These are phyloP conservation scores for Hypsibius dujardini DNA, from an alignment of 1,140 invertebrate genomes.

Conservation along the genomic window DNA sequence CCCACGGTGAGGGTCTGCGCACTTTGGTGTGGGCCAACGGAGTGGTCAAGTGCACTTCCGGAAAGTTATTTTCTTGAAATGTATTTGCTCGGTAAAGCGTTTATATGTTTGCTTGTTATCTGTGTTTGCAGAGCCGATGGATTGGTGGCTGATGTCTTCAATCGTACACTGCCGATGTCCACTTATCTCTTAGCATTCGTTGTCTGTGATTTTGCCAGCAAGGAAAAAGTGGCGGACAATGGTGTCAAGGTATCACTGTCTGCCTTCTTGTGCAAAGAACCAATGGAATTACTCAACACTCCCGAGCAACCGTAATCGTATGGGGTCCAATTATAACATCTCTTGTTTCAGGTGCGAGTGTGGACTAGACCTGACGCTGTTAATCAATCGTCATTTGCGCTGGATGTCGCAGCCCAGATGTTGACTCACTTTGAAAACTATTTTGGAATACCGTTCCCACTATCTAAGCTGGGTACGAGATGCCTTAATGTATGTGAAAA, in stretches of 20 bases:
- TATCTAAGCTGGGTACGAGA: slow-evolving; percentile 52
- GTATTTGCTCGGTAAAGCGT: background rate
- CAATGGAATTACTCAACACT: no score
- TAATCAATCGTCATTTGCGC: slow-evolving; percentile 56
- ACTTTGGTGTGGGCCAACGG: slow-evolving; percentile 3
- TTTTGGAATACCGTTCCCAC: slow-evolving; percentile 60
- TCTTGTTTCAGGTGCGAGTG: slow-evolving; percentile 46
- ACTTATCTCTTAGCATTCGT: slow-evolving; percentile 66
- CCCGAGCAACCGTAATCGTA: no score
- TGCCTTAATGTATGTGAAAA: slow-evolving; percentile 22
- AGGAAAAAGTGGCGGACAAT: slow-evolving; percentile 43
- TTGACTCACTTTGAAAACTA: slow-evolving; percentile 68
- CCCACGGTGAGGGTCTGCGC: background rate
- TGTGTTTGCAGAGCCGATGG: slow-evolving; percentile 2
- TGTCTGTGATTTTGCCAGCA: slow-evolving; percentile 54
- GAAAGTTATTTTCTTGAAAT: background rate
- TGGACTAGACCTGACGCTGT: slow-evolving; percentile 61
- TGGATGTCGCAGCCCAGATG: slow-evolving; percentile 51
- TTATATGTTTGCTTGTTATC: background rate
- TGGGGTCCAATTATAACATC: background rate
- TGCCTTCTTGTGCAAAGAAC: slow-evolving; percentile 14
- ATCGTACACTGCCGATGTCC: slow-evolving; percentile 59
- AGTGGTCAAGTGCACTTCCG: background rate
- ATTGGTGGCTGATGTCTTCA: slow-evolving; percentile 43
- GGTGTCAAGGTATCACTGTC: slow-evolving; percentile 27